phyloP scores from a whole-genome alignment of 2,113 vertebrate genomes.

The Thermophis baileyi region DNA sequence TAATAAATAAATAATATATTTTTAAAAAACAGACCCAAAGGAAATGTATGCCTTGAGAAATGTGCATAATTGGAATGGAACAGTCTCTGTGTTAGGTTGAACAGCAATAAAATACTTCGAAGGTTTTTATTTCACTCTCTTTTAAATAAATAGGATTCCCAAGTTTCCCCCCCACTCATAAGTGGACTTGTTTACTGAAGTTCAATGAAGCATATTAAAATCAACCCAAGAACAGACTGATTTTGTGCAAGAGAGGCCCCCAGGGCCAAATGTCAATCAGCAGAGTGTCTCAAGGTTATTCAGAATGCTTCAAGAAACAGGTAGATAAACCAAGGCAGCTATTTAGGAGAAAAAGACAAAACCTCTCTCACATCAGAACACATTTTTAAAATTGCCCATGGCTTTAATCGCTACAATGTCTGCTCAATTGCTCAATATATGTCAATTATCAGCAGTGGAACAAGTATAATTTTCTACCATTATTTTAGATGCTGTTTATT shows the following conservation, averaged over 20 bases:
- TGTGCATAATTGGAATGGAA: not conserved
- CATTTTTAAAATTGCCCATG: not conserved
- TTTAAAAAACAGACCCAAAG: not conserved
- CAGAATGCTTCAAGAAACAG: constrained; percentile 5
- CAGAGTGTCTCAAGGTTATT: constrained; percentile 43
- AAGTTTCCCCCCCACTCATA: constrained; percentile 37
- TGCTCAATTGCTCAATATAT: not conserved
- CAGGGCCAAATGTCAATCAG: constrained; percentile 33
- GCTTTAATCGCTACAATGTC: not conserved
- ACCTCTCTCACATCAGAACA: not conserved
- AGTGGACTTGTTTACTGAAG: constrained; percentile 58
- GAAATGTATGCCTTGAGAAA: constrained; percentile 7
- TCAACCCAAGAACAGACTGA: constrained; percentile 31
- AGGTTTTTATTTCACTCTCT: not conserved
- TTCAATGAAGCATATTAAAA: constrained; percentile 51
- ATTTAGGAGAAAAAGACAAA: not conserved
- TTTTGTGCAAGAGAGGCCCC: constrained; percentile 12
- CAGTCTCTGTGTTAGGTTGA: not conserved
- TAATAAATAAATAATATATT: not conserved
- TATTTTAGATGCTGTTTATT: not conserved
- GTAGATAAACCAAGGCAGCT: not conserved
- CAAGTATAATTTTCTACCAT: not conserved
- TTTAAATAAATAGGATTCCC: constrained; percentile 25
- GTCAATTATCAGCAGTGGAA: not conserved
- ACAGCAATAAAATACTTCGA: constrained; percentile 37